Base-by-base conservation (phyloP, 2,113 vertebrate species). In the Alligator sinensis region DNA sequence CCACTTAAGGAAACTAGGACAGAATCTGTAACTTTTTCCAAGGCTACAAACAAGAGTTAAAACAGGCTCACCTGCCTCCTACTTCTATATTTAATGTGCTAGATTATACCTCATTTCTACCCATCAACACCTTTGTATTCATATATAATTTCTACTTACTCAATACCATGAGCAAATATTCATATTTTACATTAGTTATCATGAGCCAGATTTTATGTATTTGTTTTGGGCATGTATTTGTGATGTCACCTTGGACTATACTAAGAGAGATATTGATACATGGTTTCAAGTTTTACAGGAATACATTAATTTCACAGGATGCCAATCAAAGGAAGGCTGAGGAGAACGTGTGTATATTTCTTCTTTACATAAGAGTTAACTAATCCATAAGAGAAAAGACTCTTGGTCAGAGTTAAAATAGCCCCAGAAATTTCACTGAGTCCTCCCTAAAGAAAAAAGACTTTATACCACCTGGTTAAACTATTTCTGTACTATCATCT, bases 401-500 rank as follows among this genome's bases (percentile, higher is more conserved):
- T 62, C 61, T 62, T 66, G 70, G 66, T 19, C 25, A 79, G 15
- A 95, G 11, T 3, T 91, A 91, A 83, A n/a, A 19, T 68, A 47
- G 21, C 9, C 4, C 82, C 57, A 60, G 70, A 63, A 25, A 62
- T 90, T 38, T 93, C 15, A 80, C 9, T 38, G 47, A 78, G 2
- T 1, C 60, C 2, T 80, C 77, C 79, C 76, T 59, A 54, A 57
- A 91, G 61, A 81, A 91, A 92, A 94, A 12, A 9, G 2, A 62
- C 93, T 66, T 90, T 11, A 17, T 57, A 21, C 78, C 84, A 88
- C 17, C 57, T 95, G 79, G 83, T 27, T 58, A 70, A n/a, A 57
- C 47, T 97, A 61, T 93, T 95, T 95, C 66, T 94, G 57, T 9
- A 12, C 86, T 96, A 91, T 89, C 81, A 9, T 86, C 83, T 84